A percentile compares a stretch with the other conserved stretches of the same genome.
These are phyloP conservation scores for Sturnira hondurensis DNA, from an alignment of 2,113 vertebrate species.

Conservation along the genomic window DNA sequence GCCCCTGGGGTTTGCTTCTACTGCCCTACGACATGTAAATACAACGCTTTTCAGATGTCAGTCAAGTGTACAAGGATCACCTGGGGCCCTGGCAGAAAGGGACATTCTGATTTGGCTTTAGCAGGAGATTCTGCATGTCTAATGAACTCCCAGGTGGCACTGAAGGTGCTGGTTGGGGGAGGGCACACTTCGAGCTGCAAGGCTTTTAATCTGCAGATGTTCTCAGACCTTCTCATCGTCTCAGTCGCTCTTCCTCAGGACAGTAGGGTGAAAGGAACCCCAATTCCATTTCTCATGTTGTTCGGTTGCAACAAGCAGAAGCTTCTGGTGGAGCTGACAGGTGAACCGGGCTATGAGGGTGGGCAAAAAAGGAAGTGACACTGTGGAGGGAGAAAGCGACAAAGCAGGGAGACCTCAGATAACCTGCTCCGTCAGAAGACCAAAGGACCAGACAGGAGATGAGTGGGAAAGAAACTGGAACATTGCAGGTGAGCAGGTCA, in stretches of 20 bases:
- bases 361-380: background rate
- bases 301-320: background rate
- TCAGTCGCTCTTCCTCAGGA: background rate
- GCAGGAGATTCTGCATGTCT: background rate
- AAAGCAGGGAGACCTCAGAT: background rate
- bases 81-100: background rate
- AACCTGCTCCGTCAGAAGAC: background rate
- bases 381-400: background rate
- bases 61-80: background rate
- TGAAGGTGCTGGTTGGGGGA: background rate
- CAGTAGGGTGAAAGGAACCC: background rate
- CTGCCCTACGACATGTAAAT: background rate
- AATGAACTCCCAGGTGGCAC: background rate
- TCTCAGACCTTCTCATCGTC: background rate
- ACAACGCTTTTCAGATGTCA: background rate
- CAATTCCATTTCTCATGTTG: background rate
- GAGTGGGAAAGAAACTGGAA: too few species aligned
- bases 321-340: background rate
- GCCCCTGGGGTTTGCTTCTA: background rate
- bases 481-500: background rate
- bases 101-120: background rate
- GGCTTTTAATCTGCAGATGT: background rate
- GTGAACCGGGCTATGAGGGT: fast-evolving
- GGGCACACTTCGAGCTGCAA: background rate
- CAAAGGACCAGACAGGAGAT: background rate